Evolutionary conservation across 2,113 vertebrate species (phyloP), one percentile per base, ranked within the genome.

Genomic region (Ibidorhyncha struthersii): DNA sequence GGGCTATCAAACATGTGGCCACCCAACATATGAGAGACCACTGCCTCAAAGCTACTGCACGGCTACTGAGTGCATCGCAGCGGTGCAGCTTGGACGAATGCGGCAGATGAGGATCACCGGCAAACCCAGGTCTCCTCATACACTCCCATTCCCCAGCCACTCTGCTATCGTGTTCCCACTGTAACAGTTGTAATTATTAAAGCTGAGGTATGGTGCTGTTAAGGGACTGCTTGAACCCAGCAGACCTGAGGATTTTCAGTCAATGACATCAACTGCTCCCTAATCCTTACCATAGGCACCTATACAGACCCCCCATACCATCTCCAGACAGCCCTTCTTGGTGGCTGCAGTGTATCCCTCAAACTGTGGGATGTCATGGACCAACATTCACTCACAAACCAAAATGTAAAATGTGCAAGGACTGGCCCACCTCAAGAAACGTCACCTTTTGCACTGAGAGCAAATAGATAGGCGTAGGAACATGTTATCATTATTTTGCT

Each of bases 341-440:
- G 61, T n/a, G 61, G 19, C 7, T 62, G 50, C 52, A 62, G 40
- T 7, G 20, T 27, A 36, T 26, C 38, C 32, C 53, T 52, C 58
- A 34, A 26, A 65, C 40, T 34, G 9, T 4, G 36, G 45, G 49
- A 53, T 52, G 77, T 16, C 61, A 50, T 0, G 0, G 20, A 30
- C 29, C 12, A 32, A 12, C 21, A 20, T 3, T 18, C 0, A 0
- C 66, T 41, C 47, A 36, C 67, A 67, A 81, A 16, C 4, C 47
- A 30, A 47, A 58, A 16, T 6, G 10, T 22, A 53, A 56, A 53
- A 49, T 13, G 23, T 34, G 9, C 21, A 53, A 59, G 43, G 40
- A 30, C 9, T 9, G 30, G 11, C 14, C 72, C 63, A 41, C 27
- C 36, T 73, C 34, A 71, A 50, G 67, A 47, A 83, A 77, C 3